Conservation (phyloP, 2,888 invertebrate genomes). For the Aphrophora alni region DNA sequence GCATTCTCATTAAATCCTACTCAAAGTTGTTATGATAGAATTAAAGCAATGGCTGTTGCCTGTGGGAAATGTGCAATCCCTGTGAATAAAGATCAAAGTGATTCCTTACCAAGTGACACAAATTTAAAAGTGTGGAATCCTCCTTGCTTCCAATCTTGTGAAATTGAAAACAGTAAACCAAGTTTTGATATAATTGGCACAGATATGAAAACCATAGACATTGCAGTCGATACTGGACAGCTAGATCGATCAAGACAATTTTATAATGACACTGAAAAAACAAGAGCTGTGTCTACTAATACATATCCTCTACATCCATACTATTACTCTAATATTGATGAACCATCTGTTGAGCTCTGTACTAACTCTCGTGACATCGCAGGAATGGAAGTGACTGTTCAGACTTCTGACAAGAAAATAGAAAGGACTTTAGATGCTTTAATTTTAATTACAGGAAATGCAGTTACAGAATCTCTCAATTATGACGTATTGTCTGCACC, state of each 20-base stretch:
- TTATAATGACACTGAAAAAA: not conserved
- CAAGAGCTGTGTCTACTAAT: not conserved
- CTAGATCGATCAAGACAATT: not conserved
- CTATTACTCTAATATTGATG: not conserved
- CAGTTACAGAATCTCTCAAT: slow-evolving; percentile 57
- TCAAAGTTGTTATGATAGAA: slow-evolving; percentile 63
- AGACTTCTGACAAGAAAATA: slow-evolving; percentile 53
- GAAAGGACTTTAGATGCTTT: slow-evolving; percentile 58
- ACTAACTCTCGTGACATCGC: not conserved
- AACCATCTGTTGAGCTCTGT: not conserved
- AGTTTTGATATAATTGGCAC: not conserved
- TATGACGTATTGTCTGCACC: slow-evolving; percentile 55
- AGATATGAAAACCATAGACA: slow-evolving; percentile 12
- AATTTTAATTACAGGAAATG: slow-evolving; percentile 62
- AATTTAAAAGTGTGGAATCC: not conserved
- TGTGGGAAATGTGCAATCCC: slow-evolving; percentile 57
- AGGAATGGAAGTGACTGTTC: slow-evolving; percentile 2
- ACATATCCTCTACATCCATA: not conserved
- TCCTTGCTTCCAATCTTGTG: not conserved
- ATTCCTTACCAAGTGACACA: not conserved
- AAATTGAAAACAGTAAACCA: slow-evolving; percentile 21
- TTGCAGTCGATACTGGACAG: slow-evolving; percentile 31
- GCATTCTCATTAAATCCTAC: slow-evolving; percentile 79
- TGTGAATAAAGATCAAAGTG: not conserved
- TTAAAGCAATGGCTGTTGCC: slow-evolving; percentile 62